Evolutionary conservation across 2,797 vertebrate genomes (phyloP), one percentile per base, ranked within the genome.

Genomic region (Halcyon smyrnensis): DNA sequence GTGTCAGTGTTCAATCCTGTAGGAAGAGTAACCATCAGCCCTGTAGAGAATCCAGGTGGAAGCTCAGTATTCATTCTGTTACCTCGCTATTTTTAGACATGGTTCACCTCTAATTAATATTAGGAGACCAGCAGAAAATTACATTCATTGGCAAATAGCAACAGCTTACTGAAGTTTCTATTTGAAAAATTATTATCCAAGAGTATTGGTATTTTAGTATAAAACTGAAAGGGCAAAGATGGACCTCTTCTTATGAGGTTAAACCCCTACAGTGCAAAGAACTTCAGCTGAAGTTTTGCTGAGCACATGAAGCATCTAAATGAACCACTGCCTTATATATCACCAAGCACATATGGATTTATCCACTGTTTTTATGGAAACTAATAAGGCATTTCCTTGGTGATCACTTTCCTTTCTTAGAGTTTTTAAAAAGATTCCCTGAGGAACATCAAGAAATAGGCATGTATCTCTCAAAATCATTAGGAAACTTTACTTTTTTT

Each of bases 401-500:
- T 69, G 70, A 95, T 56, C 32, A 67, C 36, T 84, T 89, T 73
- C 90, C 60, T 80, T 30, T 63, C 56, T 67, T 56, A 45, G 46
- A 27, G 54, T 37, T 89, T 87, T 91, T 56, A 28, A 54, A 75
- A 43, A 74, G 34, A 87, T 5, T 64, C 64, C 77, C 85, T 25
- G 14, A 68, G 78, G 75, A 64, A 85, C 71, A 89, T 62, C 57
- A 89, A 89, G 75, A 78, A 89, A 77, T 64, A 94, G 77, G 86
- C 78, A 90, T 39, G 14, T 36, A 68, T 90, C 80, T 95, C 90
- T 90, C 64, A 41, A 90, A 93, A 95, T 90, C 53, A 28, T 90
- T 83, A 96, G 86, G 94, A 93, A 95, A 91, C 91, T 87, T 76
- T 14, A 41, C 57, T 96, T 32, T 54, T 54, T 54, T 30, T 88